These are phyloP conservation scores for Heterotis niloticus DNA, from an alignment of 2,113 vertebrate genomes.

Conservation along the genomic window DNA sequence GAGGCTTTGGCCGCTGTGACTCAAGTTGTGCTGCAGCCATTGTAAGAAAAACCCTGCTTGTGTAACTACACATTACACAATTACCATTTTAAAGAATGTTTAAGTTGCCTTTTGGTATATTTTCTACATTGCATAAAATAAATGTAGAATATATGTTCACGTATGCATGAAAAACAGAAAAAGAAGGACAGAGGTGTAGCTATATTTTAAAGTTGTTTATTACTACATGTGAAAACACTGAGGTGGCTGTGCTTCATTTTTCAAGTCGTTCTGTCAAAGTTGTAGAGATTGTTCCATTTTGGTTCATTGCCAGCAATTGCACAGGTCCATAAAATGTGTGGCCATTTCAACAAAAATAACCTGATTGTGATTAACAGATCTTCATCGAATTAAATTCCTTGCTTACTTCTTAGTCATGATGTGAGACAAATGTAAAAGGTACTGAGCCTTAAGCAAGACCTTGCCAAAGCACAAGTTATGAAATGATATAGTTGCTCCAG, in stretches of 20 bases:
- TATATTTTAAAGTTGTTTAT: background rate
- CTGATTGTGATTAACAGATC: too few relatives aligned
- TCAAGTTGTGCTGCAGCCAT: too few relatives aligned
- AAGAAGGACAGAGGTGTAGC: background rate
- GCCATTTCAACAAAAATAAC: background rate
- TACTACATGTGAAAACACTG: background rate
- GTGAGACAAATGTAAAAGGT: too few relatives aligned
- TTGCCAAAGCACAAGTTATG: too few relatives aligned
- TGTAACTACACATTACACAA: background rate
- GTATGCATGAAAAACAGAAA: background rate
- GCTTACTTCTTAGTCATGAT: too few relatives aligned
- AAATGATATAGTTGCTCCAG: too few relatives aligned
- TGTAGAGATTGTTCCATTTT: background rate
- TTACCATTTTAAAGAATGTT: too few relatives aligned
- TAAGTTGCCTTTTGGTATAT: too few relatives aligned
- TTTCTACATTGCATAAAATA: background rate
- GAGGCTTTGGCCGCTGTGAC: too few relatives aligned
- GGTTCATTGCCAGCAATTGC: background rate
- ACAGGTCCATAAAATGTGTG: background rate
- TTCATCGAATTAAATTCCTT: too few relatives aligned
- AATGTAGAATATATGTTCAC: too few relatives aligned
- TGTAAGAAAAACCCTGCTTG: background rate
- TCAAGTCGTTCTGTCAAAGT: background rate
- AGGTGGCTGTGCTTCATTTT: background rate
- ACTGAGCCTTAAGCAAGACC: too few relatives aligned